phyloP scores from a whole-genome alignment of 2,888 invertebrate genomes.

The Xestobium rufovillosum region DNA sequence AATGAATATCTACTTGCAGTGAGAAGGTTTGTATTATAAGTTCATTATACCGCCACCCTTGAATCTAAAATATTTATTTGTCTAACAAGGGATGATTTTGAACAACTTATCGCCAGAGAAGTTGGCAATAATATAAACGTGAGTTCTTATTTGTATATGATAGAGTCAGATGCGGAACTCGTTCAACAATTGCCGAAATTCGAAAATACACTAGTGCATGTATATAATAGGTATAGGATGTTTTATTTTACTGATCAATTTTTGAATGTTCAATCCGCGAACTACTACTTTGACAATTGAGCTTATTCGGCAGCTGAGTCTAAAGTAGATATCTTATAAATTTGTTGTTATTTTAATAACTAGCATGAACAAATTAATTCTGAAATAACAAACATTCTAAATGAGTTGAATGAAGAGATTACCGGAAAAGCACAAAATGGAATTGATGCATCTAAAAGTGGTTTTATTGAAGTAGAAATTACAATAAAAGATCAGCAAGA shows the following conservation, averaged over 20 bases:
- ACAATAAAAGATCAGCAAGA: slow-evolving; percentile 1
- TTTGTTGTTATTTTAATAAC: too few species aligned
- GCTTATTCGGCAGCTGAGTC: too few species aligned
- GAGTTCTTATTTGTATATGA: too few species aligned
- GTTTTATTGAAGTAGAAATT: background rate
- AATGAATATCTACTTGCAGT: slow-evolving; percentile 65
- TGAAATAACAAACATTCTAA: slow-evolving; percentile 26
- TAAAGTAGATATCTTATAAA: too few species aligned
- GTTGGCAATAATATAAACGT: background rate
- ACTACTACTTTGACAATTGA: too few species aligned
- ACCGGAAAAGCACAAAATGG: background rate
- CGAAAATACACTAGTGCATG: too few species aligned
- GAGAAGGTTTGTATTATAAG: slow-evolving; percentile 51
- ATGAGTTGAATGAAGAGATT: slow-evolving; percentile 11
- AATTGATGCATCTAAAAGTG: background rate
- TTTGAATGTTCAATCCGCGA: too few species aligned
- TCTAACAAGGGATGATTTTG: slow-evolving; percentile 1
- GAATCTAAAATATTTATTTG: slow-evolving; percentile 1
- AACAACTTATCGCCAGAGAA: background rate
- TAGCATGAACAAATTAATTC: slow-evolving; percentile 27
- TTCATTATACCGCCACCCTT: too few species aligned
- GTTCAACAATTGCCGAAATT: too few species aligned
- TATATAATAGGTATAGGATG: too few species aligned
- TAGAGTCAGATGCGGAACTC: too few species aligned
- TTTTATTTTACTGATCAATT: too few species aligned